Evolutionary conservation across 2,797 vertebrate species (phyloP).

Genomic region (Natrix natrix): DNA sequence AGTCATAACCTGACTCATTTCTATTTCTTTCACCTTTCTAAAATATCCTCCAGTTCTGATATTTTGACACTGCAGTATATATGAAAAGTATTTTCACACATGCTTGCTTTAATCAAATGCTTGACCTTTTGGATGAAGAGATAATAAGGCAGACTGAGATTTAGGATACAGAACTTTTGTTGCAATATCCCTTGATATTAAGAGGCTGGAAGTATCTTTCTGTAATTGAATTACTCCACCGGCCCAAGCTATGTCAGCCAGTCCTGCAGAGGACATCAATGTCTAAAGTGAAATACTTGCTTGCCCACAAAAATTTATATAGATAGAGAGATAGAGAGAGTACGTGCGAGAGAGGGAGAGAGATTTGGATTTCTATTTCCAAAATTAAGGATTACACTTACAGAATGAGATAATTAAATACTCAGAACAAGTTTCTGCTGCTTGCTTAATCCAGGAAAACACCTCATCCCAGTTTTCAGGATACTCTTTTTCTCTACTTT

Average conservation of each 20-base stretch:
- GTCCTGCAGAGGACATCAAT: neutral
- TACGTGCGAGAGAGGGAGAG: neutral
- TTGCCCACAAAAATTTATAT: neutral
- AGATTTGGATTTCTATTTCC: neutral
- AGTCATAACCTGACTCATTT: neutral
- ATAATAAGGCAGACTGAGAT: neutral
- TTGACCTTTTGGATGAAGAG: neutral
- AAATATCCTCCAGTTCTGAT: neutral
- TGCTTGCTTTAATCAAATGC: neutral
- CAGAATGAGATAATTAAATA: conserved; percentile 12
- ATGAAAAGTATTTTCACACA: neutral
- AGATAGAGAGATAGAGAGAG: too few relatives aligned
- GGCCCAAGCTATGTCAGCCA: neutral
- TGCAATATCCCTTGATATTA: neutral
- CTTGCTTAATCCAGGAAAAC: conserved; percentile 46
- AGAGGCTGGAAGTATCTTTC: neutral
- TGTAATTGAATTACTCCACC: neutral
- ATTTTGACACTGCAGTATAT: neutral
- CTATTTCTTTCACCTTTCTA: neutral
- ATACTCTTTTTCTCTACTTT: conserved; percentile 36
- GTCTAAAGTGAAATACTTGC: neutral
- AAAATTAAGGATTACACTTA: neutral
- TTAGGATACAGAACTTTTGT: neutral
- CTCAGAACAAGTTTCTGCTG: conserved; percentile 24
- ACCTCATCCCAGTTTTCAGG: conserved; percentile 40